phyloP scores from a whole-genome alignment of 2,888 invertebrate species.

The Tupiocoris notatus region DNA sequence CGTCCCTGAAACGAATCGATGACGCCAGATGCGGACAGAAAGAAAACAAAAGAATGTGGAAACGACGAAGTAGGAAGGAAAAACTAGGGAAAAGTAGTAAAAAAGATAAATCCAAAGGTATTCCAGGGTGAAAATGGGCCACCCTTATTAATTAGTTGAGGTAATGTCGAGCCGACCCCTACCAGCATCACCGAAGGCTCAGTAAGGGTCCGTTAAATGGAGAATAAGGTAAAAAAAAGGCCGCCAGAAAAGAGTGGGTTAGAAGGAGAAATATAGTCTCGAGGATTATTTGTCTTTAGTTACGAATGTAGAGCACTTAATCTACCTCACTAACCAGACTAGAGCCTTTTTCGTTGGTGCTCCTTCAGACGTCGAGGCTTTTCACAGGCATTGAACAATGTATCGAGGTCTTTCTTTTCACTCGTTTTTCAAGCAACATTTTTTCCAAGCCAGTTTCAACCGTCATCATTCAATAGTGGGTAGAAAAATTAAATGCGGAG shows the following conservation, averaged over 20 bases:
- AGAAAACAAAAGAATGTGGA: too few species aligned
- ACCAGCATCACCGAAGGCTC: not conserved
- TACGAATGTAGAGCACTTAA: slow-evolving; percentile 36
- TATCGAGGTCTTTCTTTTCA: not conserved
- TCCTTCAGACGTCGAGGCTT: slow-evolving; percentile 2
- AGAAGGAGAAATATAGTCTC: slow-evolving; percentile 26
- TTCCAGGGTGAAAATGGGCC: not conserved
- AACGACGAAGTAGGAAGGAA: too few species aligned
- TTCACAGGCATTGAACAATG: slow-evolving; percentile 27
- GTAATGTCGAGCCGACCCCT: not conserved
- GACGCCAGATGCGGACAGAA: too few species aligned
- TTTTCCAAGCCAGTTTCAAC: too few species aligned
- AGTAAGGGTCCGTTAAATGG: slow-evolving; percentile 11
- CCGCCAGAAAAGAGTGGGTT: not conserved
- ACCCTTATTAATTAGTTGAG: slow-evolving; percentile 26
- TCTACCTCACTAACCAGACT: slow-evolving; percentile 10
- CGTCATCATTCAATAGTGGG: too few species aligned
- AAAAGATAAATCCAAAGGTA: not conserved
- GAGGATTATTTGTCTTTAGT: slow-evolving; percentile 35
- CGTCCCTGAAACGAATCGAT: too few species aligned
- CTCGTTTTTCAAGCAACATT: too few species aligned
- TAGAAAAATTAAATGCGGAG: too few species aligned
- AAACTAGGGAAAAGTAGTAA: not conserved
- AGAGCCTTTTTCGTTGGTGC: not conserved
- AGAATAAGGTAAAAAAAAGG: slow-evolving; percentile 33